These are phyloP conservation scores for Drepana falcataria DNA, from an alignment of 2,888 invertebrate species.

Conservation along the genomic window DNA sequence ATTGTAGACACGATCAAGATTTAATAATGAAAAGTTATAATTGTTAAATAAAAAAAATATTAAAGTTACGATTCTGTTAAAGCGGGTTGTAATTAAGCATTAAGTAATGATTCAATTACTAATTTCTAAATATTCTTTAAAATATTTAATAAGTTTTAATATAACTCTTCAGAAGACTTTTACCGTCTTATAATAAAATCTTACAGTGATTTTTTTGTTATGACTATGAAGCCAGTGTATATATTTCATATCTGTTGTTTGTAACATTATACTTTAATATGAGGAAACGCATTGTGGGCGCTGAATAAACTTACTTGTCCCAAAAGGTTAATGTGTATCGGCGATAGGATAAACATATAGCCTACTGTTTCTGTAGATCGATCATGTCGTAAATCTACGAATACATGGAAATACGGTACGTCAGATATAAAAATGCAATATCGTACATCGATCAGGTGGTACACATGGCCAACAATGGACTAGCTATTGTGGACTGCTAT, in stretches of 20 bases:
- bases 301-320: slow-evolving; percentile 58
- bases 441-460: slow-evolving; percentile 71
- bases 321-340: slow-evolving; percentile 52
- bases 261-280: slow-evolving; percentile 47
- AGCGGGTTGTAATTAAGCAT: too few species aligned
- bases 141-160: slow-evolving; percentile 6
- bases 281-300: slow-evolving; percentile 49
- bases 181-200: slow-evolving; percentile 35
- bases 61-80: too few species aligned
- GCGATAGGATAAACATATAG: slow-evolving; percentile 42
- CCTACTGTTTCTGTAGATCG: slow-evolving; percentile 47
- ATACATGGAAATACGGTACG: slow-evolving; percentile 32
- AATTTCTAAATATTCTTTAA: slow-evolving; percentile 4
- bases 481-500: slow-evolving; percentile 68
- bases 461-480: slow-evolving; percentile 62
- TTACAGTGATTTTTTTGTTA: slow-evolving; percentile 21
- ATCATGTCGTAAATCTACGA: slow-evolving; percentile 43
- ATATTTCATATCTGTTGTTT: slow-evolving; percentile 34
- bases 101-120: too few species aligned
- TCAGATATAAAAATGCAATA: slow-evolving; percentile 68
- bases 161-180: slow-evolving; percentile 9
- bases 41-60: too few species aligned
- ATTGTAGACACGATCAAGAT: slow-evolving; percentile 26
- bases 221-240: slow-evolving; percentile 17
- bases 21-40: slow-evolving; percentile 13